These are phyloP conservation scores for Euborellia annulipes DNA, from an alignment of 1,140 invertebrate species.

Conservation along the genomic window DNA sequence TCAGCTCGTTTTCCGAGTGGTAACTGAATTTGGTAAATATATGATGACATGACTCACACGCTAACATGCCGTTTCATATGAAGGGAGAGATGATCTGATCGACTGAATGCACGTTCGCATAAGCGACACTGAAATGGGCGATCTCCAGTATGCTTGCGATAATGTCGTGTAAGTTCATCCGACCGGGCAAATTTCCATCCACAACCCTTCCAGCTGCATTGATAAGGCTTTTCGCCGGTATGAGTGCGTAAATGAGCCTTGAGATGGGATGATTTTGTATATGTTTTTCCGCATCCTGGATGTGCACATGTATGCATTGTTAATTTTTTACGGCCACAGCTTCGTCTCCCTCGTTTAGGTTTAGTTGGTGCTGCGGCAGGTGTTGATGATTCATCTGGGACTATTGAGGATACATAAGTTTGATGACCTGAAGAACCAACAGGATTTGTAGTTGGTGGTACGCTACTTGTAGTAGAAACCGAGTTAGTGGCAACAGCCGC, in stretches of 20 bases:
- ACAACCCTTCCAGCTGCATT: constrained; percentile 50
- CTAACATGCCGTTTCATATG: constrained; percentile 43
- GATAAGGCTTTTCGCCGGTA: constrained; percentile 53
- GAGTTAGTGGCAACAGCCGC: constrained; percentile 16
- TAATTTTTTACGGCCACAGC: constrained; percentile 35
- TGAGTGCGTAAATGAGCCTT: constrained; percentile 52
- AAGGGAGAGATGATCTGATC: constrained; percentile 45
- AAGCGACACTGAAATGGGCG: constrained; percentile 37
- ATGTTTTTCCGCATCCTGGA: constrained; percentile 45
- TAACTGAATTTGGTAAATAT: background rate
- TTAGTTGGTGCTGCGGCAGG: constrained; percentile 7
- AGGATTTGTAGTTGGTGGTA: background rate
- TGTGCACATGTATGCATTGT: constrained; percentile 42
- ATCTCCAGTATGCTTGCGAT: constrained; percentile 39
- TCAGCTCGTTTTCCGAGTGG: too few relatives aligned
- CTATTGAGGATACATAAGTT: too few relatives aligned
- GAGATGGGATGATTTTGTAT: constrained; percentile 51
- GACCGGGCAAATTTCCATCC: constrained; percentile 54
- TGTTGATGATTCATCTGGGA: constrained; percentile 3
- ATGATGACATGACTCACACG: constrained; percentile 15
- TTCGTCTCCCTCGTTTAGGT: constrained; percentile 25
- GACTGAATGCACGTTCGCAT: constrained; percentile 42
- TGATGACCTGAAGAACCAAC: too few relatives aligned
- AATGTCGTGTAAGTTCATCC: constrained; percentile 47
- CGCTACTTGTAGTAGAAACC: constrained; percentile 11